A percentile compares a stretch with the other conserved stretches of the same genome.
Evolutionary conservation across 2,797 vertebrate species (phyloP).

Genomic region (Stomatorhinus walkeri): DNA sequence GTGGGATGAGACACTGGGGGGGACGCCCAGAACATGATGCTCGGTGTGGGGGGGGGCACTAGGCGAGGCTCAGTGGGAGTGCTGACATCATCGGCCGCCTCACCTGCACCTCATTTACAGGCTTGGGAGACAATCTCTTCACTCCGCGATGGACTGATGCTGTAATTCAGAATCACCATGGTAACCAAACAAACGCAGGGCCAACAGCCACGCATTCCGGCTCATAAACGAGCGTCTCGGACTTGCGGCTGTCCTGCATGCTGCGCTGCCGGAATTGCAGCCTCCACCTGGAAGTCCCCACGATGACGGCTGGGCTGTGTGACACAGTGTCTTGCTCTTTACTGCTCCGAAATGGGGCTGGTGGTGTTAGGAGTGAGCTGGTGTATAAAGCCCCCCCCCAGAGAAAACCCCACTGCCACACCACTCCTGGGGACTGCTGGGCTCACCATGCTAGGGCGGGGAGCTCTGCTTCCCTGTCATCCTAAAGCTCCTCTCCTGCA

Average conservation of each 20-base stretch:
- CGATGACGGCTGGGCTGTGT: neutral
- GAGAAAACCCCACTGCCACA: neutral
- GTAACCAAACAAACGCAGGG: slow-evolving; percentile 39
- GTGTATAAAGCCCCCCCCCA: neutral
- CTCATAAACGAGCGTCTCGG: slow-evolving; percentile 9
- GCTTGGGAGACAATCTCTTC: slow-evolving; percentile 15
- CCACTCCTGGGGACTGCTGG: neutral
- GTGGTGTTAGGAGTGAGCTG: neutral
- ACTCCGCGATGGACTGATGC: slow-evolving; percentile 33
- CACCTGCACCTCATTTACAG: slow-evolving; percentile 22
- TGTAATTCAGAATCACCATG: slow-evolving; percentile 28
- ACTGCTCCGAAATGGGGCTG: neutral
- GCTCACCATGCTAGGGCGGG: neutral
- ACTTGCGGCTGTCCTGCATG: neutral
- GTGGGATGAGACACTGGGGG: neutral
- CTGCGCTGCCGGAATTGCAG: neutral
- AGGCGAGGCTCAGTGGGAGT: neutral
- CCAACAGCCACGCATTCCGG: slow-evolving; percentile 23
- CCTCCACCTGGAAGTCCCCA: neutral
- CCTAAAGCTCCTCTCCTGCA: neutral
- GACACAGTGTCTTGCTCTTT: neutral
- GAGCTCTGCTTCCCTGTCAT: neutral
- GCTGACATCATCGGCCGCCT: neutral
- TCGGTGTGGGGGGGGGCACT: neutral
- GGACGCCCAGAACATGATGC: neutral